phyloP scores from a whole-genome alignment of 2,888 invertebrate species.

The Tanytarsus gracilentus region DNA sequence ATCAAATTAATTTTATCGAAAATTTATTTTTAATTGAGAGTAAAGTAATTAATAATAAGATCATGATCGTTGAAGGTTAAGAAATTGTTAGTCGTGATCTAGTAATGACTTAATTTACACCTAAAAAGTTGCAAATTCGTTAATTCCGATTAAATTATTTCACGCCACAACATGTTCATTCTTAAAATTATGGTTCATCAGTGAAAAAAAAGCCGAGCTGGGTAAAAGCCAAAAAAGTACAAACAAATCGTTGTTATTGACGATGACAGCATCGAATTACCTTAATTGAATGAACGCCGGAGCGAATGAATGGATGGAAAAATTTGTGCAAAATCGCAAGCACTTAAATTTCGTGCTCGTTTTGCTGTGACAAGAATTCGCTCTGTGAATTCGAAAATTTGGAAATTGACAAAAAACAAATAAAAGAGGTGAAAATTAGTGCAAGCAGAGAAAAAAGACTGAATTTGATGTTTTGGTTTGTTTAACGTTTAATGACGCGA shows the following conservation, averaged over 20 bases:
- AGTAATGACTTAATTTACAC: too few species aligned
- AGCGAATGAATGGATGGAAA: slow-evolving; percentile 2
- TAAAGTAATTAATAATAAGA: too few species aligned
- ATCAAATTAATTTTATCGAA: too few species aligned
- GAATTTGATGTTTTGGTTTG: slow-evolving; percentile 11
- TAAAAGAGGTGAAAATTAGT: background rate
- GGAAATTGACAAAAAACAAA: background rate
- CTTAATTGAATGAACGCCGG: slow-evolving; percentile 27
- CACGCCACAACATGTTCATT: too few species aligned
- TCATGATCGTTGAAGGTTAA: too few species aligned
- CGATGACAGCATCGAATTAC: slow-evolving; percentile 25
- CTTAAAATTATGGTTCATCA: too few species aligned
- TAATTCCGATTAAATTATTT: too few species aligned
- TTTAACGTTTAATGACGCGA: slow-evolving; percentile 6
- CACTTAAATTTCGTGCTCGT: background rate
- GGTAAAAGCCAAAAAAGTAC: background rate
- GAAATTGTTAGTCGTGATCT: too few species aligned
- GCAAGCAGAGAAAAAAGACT: background rate
- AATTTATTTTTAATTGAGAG: too few species aligned
- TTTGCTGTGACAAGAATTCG: background rate
- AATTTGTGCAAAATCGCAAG: background rate
- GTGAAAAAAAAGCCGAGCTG: too few species aligned
- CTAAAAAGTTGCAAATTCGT: too few species aligned
- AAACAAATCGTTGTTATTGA: background rate
- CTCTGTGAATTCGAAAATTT: background rate